A percentile compares a stretch with the other conserved stretches of the same genome.
These are phyloP conservation scores for Ferdinandea cuprea DNA, from an alignment of 2,888 invertebrate species.

Conservation along the genomic window DNA sequence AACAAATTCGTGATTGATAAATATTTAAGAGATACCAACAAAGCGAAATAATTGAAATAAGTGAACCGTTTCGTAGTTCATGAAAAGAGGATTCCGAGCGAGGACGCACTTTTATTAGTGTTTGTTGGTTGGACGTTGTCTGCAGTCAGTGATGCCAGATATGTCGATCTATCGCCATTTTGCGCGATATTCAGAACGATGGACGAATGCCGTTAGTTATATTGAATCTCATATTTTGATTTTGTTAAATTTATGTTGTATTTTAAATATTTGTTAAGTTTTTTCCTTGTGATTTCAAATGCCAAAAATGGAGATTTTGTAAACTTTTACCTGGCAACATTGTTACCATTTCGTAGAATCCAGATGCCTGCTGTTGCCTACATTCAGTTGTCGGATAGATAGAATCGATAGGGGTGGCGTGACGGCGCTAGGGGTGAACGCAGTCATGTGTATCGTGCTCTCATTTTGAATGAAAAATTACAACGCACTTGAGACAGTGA, in stretches of 20 bases:
- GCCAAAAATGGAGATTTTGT: too few species aligned
- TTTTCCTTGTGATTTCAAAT: too few species aligned
- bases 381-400: slow-evolving; percentile 1
- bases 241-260: too few species aligned
- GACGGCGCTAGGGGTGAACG: background rate
- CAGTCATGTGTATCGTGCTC: slow-evolving; percentile 49
- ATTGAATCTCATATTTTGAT: too few species aligned
- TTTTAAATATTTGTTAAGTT: too few species aligned
- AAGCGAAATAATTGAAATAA: slow-evolving; percentile 83
- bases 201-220: too few species aligned
- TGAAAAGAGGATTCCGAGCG: slow-evolving; percentile 34
- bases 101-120: slow-evolving; percentile 71
- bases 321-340: too few species aligned
- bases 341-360: background rate
- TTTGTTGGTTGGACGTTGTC: slow-evolving; percentile 14
- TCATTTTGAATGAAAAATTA: slow-evolving; percentile 54
- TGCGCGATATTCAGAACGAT: too few species aligned
- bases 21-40: slow-evolving; percentile 83
- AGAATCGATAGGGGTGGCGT: background rate
- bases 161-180: too few species aligned
- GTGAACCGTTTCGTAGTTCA: slow-evolving; percentile 80
- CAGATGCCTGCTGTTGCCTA: slow-evolving; percentile 27
- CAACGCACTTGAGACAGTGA: slow-evolving; percentile 60
- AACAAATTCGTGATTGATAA: slow-evolving; percentile 83
- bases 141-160: too few species aligned